Base-by-base conservation (phyloP, 2,113 vertebrate genomes). In the Strix aluco region DNA sequence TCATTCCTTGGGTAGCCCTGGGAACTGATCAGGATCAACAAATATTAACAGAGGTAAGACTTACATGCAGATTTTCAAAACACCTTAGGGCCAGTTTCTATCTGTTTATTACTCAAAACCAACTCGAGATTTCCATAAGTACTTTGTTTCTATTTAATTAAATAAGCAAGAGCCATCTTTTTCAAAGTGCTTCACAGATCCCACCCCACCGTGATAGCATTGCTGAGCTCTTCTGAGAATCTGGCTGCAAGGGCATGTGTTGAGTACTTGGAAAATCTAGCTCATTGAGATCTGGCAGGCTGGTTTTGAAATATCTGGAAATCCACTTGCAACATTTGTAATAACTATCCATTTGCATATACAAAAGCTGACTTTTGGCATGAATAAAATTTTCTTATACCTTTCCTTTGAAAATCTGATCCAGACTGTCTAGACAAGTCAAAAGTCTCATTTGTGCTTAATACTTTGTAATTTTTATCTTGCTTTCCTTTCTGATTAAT, bases 361-460 rank as follows among this genome's bases (percentile, higher is more conserved):
- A 94, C 88, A 88, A 55, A 83, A 52, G 67, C 80, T 92, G 82
- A 72, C 86, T 96, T 57, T 21, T 96, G 94, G 94, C 91, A 95
- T 7, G 59, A 25, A 7, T 5, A 47, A 54, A 52, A 23, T 83
- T 77, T 66, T 75, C 94, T 85, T 85, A 4, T 29, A 65, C 44
- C 42, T 82, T 65, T 15, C 66, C 93, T 90, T 72, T 91, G 89
- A 96, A 97, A 91, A 91, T 20, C 84, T 82, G 66, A 79, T 94
- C 89, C 94, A 94, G 95, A 74, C 93, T 95, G 95, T 96, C 96
- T 97, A 96, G 95, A 96, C 96, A 96, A 96, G 95, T 84, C 87
- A 79, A 90, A 95, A 89, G 34, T 67, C 92, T 94, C 80, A 38
- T 92, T 95, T 84, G 44, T 71, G 72, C 65, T 67, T 71, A 67